phyloP scores from a whole-genome alignment of 2,888 invertebrate species.

The Scelioninae gen. 2 region DNA sequence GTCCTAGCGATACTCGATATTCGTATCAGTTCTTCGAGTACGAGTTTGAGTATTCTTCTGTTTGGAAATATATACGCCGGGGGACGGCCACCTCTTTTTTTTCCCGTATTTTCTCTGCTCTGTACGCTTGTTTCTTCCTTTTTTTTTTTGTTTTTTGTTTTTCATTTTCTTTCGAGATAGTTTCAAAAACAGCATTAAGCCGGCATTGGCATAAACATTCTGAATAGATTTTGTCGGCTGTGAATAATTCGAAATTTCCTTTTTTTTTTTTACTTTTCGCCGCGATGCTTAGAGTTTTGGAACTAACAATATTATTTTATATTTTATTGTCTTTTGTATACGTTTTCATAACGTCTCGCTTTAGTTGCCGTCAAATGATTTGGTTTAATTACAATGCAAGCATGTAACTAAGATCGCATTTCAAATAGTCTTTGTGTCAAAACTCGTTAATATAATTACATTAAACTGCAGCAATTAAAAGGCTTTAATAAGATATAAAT shows the following conservation, averaged over 20 bases:
- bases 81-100: conserved; percentile 17
- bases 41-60: conserved; percentile 59
- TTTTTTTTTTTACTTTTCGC: conserved; percentile 12
- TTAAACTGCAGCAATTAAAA: conserved; percentile 4
- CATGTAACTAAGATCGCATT: conserved; percentile 24
- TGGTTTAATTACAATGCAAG: conserved; percentile 39
- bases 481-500: conserved; percentile 8
- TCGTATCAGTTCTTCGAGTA: conserved; percentile 56
- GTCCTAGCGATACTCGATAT: conserved; percentile 55
- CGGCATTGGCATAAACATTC: conserved; percentile 29
- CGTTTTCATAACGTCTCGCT: conserved; percentile 1
- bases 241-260: conserved; percentile 36
- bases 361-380: conserved; percentile 23
- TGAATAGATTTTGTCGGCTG: conserved; percentile 46
- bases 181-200: conserved; percentile 44
- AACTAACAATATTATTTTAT: conserved; percentile 5
- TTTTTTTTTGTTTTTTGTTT: conserved; percentile 8
- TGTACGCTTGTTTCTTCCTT: too few species aligned
- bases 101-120: conserved; percentile 5
- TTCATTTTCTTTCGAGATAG: conserved; percentile 33
- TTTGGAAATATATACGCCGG: conserved; percentile 31
- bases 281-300: conserved; percentile 19
- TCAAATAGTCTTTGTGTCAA: conserved; percentile 7
- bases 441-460: conserved; percentile 8
- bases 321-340: conserved; percentile 4